These are phyloP conservation scores for Drosophila gaucha DNA, from an alignment of 2,888 invertebrate genomes.

Conservation along the genomic window DNA sequence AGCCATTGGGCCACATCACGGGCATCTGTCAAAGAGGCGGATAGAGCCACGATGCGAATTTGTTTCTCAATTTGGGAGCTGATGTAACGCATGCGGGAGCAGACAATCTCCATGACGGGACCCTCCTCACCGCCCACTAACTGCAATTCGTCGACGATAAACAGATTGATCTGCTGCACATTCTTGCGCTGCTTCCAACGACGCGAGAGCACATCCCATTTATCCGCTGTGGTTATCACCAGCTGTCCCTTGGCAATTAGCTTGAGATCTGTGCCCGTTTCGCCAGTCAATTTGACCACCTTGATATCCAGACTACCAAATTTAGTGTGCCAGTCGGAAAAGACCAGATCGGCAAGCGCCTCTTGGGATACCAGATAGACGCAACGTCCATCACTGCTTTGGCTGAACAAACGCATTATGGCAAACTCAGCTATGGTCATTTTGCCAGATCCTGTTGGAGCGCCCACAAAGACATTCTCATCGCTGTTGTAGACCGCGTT, in stretches of 20 bases:
- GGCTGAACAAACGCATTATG: slow-evolving; percentile 93
- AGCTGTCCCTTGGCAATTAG: slow-evolving; percentile 96
- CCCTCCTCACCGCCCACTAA: slow-evolving; percentile 95
- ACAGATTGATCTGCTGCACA: slow-evolving; percentile 97
- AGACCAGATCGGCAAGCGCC: slow-evolving; percentile 94
- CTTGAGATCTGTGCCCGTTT: slow-evolving; percentile 98
- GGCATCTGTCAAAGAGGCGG: slow-evolving; percentile 97
- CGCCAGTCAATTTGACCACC: slow-evolving; percentile 97
- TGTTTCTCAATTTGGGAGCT: slow-evolving; percentile 96
- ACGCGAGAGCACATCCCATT: slow-evolving; percentile 99
- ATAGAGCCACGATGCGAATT: slow-evolving; percentile 96
- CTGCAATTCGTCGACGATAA: slow-evolving; percentile 98
- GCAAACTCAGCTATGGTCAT: slow-evolving; percentile 98
- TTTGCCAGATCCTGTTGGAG: slow-evolving; percentile 96
- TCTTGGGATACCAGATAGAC: slow-evolving; percentile 98
- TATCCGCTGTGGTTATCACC: slow-evolving; percentile 98
- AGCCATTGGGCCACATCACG: slow-evolving; percentile 98
- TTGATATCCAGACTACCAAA: slow-evolving; percentile 92
- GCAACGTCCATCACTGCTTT: slow-evolving; percentile 91
- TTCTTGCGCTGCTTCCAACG: slow-evolving; percentile 99
- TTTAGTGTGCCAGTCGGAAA: slow-evolving; percentile 96
- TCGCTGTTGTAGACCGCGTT: slow-evolving; percentile 99
- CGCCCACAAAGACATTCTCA: slow-evolving; percentile 98
- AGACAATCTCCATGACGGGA: slow-evolving; percentile 97
- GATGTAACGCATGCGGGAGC: slow-evolving; percentile 97